Percentiles rank a stretch among this genome's conserved stretches.
Evolutionary conservation across 2,888 invertebrate species (phyloP).

Genomic region (Liodrosophila aerea): DNA sequence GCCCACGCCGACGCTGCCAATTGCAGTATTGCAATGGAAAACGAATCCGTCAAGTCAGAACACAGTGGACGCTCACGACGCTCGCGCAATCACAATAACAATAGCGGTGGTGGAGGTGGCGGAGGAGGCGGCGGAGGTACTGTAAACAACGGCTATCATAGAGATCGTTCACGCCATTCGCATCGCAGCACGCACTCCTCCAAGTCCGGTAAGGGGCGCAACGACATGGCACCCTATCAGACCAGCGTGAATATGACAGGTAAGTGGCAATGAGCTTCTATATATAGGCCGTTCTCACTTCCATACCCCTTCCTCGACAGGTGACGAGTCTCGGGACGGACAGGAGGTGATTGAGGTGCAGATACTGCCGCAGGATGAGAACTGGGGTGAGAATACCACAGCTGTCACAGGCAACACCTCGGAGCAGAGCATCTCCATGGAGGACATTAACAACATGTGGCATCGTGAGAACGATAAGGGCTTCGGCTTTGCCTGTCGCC

Average conservation of each 20-base stretch:
- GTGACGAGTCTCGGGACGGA: conserved; percentile 89
- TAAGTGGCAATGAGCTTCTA: too few species aligned
- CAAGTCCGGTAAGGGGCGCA: conserved; percentile 85
- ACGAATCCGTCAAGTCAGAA: conserved; percentile 96
- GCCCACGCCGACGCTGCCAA: conserved; percentile 35
- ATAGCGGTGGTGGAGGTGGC: conserved; percentile 70
- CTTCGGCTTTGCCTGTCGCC: conserved; percentile 89
- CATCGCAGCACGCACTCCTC: conserved; percentile 85
- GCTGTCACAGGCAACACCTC: conserved; percentile 98
- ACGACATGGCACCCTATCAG: conserved; percentile 92
- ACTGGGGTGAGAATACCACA: conserved; percentile 99
- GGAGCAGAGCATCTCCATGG: conserved; percentile 96
- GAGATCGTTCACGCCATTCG: conserved; percentile 85
- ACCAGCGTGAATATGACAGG: conserved; percentile 90
- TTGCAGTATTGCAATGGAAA: conserved; percentile 87
- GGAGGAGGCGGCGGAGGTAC: conserved; percentile 82
- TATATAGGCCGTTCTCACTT: neutral
- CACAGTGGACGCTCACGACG: conserved; percentile 91
- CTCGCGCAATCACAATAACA: conserved; percentile 85
- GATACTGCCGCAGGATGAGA: conserved; percentile 97
- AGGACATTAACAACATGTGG: conserved; percentile 95
- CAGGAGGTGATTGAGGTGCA: conserved; percentile 98
- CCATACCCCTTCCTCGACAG: conserved; percentile 31
- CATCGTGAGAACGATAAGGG: conserved; percentile 88
- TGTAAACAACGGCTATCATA: conserved; percentile 83